Evolutionary conservation across 2,113 vertebrate genomes (phyloP), one percentile per base, ranked within the genome.

Genomic region (Neodon shergylaensis): DNA sequence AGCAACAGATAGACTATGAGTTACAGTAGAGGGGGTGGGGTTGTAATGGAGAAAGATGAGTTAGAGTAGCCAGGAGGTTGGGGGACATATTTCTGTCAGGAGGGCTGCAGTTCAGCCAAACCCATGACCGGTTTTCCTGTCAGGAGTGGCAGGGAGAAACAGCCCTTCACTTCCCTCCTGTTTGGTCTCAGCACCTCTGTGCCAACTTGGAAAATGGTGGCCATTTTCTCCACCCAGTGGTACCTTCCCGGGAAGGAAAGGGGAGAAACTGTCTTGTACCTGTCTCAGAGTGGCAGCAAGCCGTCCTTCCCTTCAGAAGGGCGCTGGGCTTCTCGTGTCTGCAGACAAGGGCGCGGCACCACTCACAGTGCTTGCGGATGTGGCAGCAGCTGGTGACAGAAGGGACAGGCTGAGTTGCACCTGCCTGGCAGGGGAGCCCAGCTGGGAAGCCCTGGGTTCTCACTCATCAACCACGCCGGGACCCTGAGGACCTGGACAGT

Each of bases 281-380:
- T 95, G 98, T 99, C 96, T 99, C 99, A 36, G 99, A 96, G 63
- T 98, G 99, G 98, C 98, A 99, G 98, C 98, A 99, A 73, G 99
- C 97, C 0, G 98, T 77, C 73, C 98, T 97, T 93, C 98, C 98
- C 91, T 99, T 99, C 92, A 99, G 98, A 36, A 99, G 98, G 91
- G 98, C 98, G 0, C 98, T 98, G 44, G 98, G 98, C 87, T 99
- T 99, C 97, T 99, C 99, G 0, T 98, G 98, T 79, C 97, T 79
- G 76, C 98, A 98, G 70, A 98, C 81, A 1, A 99, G 98, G 0
- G 97, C 94, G 2, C 97, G 98, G 86, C 99, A 99, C 97, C 98
- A 98, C 39, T 98, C 98, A 77, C 98, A 99, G 36, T 98, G 98
- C 54, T 98, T 99, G 31, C 98, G 98, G 96, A 98, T 98, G 97